Conservation (phyloP, 1,140 invertebrate genomes). For the Bradynema listronoti region DNA sequence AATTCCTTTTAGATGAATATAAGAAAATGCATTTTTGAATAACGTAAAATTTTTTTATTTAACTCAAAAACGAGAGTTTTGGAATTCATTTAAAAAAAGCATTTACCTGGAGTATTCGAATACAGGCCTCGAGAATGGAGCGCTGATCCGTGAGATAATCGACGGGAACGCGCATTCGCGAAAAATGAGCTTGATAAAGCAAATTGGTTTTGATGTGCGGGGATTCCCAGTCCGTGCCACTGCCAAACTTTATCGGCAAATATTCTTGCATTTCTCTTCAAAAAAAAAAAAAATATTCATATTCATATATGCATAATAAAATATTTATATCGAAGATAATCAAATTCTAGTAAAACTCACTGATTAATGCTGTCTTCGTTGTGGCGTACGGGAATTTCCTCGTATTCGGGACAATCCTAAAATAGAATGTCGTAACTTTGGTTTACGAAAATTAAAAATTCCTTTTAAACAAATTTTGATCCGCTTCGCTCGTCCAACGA, state of each 20-base stretch:
- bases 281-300: slow-evolving; percentile 1
- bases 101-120: slow-evolving; percentile 78
- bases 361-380: slow-evolving; percentile 92
- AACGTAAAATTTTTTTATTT: no score
- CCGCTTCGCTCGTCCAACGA: slow-evolving; percentile 16
- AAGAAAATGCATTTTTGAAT: no score
- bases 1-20: no score
- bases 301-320: neutral
- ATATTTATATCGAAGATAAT: neutral
- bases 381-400: slow-evolving; percentile 87
- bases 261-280: slow-evolving; percentile 20
- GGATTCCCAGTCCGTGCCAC: slow-evolving; percentile 44
- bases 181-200: slow-evolving; percentile 86
- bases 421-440: slow-evolving; percentile 32
- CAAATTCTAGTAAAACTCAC: slow-evolving; percentile 43
- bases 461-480: slow-evolving; percentile 17
- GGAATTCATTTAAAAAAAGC: no score
- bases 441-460: no score
- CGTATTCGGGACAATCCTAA: slow-evolving; percentile 78
- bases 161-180: slow-evolving; percentile 69
- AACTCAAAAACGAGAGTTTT: no score
- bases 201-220: slow-evolving; percentile 82
- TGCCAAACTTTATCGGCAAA: slow-evolving; percentile 24
- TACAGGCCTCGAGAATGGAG: slow-evolving; percentile 87
- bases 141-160: slow-evolving; percentile 95